Evolutionary conservation across 2,797 vertebrate genomes (phyloP).

Genomic region (Hylomyscus alleni): DNA sequence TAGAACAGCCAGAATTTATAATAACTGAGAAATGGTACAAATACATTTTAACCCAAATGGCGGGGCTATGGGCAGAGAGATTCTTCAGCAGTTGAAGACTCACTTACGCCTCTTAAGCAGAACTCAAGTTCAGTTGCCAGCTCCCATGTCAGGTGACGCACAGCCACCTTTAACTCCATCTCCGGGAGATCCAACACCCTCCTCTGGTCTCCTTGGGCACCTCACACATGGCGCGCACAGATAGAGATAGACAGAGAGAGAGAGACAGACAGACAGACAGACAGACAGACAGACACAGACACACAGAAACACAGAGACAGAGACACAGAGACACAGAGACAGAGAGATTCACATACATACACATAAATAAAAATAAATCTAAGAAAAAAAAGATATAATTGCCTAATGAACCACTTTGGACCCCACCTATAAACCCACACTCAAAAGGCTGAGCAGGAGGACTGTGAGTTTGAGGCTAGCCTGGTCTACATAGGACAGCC

Average conservation of each 20-base stretch:
- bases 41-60: neutral
- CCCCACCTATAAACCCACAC: neutral
- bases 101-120: too few species aligned
- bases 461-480: too few species aligned
- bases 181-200: neutral
- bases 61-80: too few species aligned
- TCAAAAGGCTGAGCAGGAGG: neutral
- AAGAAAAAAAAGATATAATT: neutral
- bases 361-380: neutral
- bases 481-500: neutral
- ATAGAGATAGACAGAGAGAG: too few species aligned
- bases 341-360: too few species aligned
- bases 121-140: neutral
- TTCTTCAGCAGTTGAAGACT: neutral
- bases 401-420: neutral
- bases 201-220: neutral
- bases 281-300: too few species aligned
- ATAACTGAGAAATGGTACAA: constrained; percentile 39
- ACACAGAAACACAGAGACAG: too few species aligned
- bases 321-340: too few species aligned
- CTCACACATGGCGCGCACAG: neutral
- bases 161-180: neutral
- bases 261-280: too few species aligned
- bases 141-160: neutral
- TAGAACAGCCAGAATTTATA: constrained; percentile 55